Percentiles rank a stretch among this genome's conserved stretches.
phyloP scores from a whole-genome alignment of 2,113 vertebrate genomes.

The Heterotis niloticus region DNA sequence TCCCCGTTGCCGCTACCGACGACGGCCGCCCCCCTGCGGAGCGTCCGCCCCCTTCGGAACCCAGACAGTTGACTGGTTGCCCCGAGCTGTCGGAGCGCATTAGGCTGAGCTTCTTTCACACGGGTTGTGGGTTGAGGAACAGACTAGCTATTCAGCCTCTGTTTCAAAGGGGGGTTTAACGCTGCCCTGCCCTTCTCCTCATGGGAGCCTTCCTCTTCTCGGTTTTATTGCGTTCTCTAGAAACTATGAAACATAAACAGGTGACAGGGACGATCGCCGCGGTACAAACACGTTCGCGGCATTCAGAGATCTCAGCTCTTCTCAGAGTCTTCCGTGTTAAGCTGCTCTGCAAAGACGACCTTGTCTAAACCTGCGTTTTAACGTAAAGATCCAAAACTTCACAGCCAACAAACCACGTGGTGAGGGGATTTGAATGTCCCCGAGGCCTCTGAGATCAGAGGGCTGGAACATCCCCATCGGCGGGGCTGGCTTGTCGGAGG shows the following conservation, averaged over 20 bases:
- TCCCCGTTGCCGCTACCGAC: slow-evolving; percentile 32
- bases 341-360: not conserved
- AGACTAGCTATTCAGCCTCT: slow-evolving; percentile 13
- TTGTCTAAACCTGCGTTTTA: not conserved
- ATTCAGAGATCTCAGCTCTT: not conserved
- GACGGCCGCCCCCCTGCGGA: not conserved
- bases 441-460: slow-evolving; percentile 35
- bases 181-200: not conserved
- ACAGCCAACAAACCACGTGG: not conserved
- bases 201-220: not conserved
- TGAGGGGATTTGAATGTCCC: slow-evolving; percentile 28
- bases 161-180: not conserved
- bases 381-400: not conserved
- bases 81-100: slow-evolving; percentile 53
- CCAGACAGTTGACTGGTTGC: slow-evolving; percentile 46
- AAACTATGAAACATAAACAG: slow-evolving; percentile 20
- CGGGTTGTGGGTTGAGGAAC: not conserved
- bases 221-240: slow-evolving; percentile 21
- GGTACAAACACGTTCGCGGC: not conserved
- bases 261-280: slow-evolving; percentile 8
- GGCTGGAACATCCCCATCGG: slow-evolving; percentile 44
- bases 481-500: slow-evolving; percentile 50
- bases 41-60: slow-evolving; percentile 27
- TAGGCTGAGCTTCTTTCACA: slow-evolving; percentile 36
- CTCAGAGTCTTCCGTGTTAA: not conserved